Evolutionary conservation across 2,113 vertebrate genomes (phyloP), one percentile per base, ranked within the genome.

Genomic region (Varanus komodoensis): DNA sequence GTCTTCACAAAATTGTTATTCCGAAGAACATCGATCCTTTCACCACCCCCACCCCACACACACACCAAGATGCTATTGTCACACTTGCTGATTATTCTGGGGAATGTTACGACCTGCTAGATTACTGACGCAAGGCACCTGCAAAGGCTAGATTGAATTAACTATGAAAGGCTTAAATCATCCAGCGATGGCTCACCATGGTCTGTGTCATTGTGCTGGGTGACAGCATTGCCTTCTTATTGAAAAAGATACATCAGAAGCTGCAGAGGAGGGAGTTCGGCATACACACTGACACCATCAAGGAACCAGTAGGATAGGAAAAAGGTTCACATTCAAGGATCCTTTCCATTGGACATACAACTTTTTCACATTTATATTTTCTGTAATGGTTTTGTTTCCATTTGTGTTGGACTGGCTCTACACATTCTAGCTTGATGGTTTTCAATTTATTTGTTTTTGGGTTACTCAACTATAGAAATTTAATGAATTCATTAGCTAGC

Each of bases 111-210:
- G 94, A 89, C 34, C 89, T 73, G 17, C 50, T 81, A 90, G 92
- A 90, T 94, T 87, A 93, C 89, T 93, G 91, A 95, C 82, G 83
- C 90, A 93, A 92, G 29, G 80, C 91, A 75, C 68, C 86, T 89
- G 79, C 82, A 64, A 68, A 86, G n/a, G 54, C 75, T 91, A 93
- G 82, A 88, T 57, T 94, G 91, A 91, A 94, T 94, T 92, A 74
- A 61, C 80, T 74, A 93, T 91, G 91, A 92, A 93, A 92, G 90
- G 61, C 84, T 94, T 94, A 91, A 93, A 68, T 94, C 92, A 94
- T 85, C 80, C 74, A 48, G 68, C 90, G 29, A 82, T 91, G 89
- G 91, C 91, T 90, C 89, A 92, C 82, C 25, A 79, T 23, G 6
- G 23, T 85, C 75, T 57, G 38, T 64, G 82, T 82, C 73, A 57